Conservation (phyloP, 1,140 invertebrate species). For the Rhagoletis zephyria region DNA sequence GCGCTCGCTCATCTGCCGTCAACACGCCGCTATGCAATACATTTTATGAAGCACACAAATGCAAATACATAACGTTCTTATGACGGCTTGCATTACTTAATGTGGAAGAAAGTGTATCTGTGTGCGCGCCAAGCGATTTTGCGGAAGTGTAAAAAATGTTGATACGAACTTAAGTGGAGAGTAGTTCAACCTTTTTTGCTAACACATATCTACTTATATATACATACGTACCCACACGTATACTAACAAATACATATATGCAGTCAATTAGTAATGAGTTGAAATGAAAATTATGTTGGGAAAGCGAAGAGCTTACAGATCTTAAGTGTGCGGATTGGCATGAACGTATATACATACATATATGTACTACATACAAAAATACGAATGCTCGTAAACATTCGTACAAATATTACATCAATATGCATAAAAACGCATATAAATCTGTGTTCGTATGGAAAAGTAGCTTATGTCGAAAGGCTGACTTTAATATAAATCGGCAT, state of each 20-base stretch:
- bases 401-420: no score
- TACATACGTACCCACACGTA: no score
- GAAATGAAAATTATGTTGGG: neutral
- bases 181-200: neutral
- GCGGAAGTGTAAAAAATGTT: conserved; percentile 6
- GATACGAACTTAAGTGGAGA: neutral
- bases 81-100: neutral
- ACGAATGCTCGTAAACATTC: no score
- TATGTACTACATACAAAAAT: no score
- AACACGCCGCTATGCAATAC: conserved; percentile 15
- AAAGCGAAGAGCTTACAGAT: neutral
- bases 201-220: no score
- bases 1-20: neutral
- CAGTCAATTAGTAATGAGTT: neutral
- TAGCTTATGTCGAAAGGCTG: no score
- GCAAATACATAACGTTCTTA: neutral
- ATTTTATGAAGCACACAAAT: conserved; percentile 16
- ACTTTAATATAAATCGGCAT: no score
- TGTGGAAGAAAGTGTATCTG: neutral
- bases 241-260: neutral
- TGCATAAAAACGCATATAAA: no score
- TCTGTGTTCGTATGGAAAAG: no score
- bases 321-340: neutral
- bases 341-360: no score
- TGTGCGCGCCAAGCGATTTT: neutral